These are phyloP conservation scores for Conchocele bisecta DNA, from an alignment of 2,888 invertebrate species.

Conservation along the genomic window DNA sequence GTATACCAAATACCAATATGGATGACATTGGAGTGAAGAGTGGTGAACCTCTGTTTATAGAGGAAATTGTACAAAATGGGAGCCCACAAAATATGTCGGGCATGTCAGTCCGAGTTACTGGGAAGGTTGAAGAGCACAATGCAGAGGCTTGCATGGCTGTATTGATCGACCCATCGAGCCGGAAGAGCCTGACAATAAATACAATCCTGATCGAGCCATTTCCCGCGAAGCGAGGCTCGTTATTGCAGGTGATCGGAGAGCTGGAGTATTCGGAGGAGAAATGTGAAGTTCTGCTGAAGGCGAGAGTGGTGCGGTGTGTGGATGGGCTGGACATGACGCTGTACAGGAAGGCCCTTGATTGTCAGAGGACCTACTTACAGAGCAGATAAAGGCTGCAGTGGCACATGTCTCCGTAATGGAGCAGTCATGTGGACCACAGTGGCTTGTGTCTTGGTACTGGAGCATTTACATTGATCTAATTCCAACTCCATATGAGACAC, in stretches of 20 bases:
- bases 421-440: too few species aligned
- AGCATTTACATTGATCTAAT: too few species aligned
- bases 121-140: slow-evolving; percentile 63
- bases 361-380: slow-evolving; percentile 63
- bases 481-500: too few species aligned
- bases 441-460: too few species aligned
- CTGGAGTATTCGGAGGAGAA: slow-evolving; percentile 30
- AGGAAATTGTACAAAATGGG: slow-evolving; percentile 26
- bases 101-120: slow-evolving; percentile 41
- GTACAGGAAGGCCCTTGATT: slow-evolving; percentile 64
- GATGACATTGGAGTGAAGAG: slow-evolving; percentile 41
- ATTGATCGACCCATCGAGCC: slow-evolving; percentile 58
- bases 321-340: slow-evolving; percentile 67
- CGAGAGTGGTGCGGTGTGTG: slow-evolving; percentile 68
- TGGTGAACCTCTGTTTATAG: slow-evolving; percentile 48
- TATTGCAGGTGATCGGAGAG: slow-evolving; percentile 72
- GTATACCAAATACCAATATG: too few species aligned
- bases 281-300: slow-evolving; percentile 43
- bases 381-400: too few species aligned
- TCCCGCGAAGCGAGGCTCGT: slow-evolving; percentile 58
- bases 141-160: slow-evolving; percentile 54
- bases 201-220: slow-evolving; percentile 71
- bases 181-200: slow-evolving; percentile 52
- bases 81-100: slow-evolving; percentile 11
- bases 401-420: too few species aligned